Base-by-base conservation (phyloP, 2,113 vertebrate genomes). In the Notothenia coriiceps region DNA sequence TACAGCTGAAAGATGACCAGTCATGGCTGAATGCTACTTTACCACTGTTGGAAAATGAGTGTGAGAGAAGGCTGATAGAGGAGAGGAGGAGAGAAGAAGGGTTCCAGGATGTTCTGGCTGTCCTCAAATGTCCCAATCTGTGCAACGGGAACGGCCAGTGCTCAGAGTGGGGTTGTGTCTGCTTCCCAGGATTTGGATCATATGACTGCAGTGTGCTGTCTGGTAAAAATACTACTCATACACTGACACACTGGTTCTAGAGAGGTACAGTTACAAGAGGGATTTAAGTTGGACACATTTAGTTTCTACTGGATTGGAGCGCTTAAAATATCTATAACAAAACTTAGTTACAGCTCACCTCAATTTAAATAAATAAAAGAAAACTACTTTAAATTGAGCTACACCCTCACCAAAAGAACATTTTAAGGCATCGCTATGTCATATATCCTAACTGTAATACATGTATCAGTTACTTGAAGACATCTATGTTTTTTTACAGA, bases 1-100 rank as follows among this genome's bases (percentile, higher is more conserved):
- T 97, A 18, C 95, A 95, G 76, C 87, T 97, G 59, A 99, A 99
- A 84, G 97, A 98, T 46, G 96, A 98, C 44, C 87, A 81, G 29
- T 60, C 86, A 0, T 98, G 97, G 97, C 87, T 96, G 86, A 94
- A 92, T 33, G 96, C 94, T 7, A 94, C 93, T 0, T 22, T 97
- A 22, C 92, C 97, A 4, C 93, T 98, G 82, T 92, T 98, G 82
- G 97, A 99, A 91, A 99, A 98, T 18, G 97, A 98, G 94, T 98
- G 97, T 72, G 97, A 99, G 93, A 96, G 93, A 85, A 95, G 94
- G 82, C 66, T 97, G 79, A 77, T 95, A 63, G 96, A 97, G 92
- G 92, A 96, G 71, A 81, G 89, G 40, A 81, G 79, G 77, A 67
- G 89, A 11, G 68, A 75, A 1, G 87, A 79, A 0, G 55, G 95